phyloP scores from a whole-genome alignment of 2,888 invertebrate genomes.

The Acrocyrtus sp. region DNA sequence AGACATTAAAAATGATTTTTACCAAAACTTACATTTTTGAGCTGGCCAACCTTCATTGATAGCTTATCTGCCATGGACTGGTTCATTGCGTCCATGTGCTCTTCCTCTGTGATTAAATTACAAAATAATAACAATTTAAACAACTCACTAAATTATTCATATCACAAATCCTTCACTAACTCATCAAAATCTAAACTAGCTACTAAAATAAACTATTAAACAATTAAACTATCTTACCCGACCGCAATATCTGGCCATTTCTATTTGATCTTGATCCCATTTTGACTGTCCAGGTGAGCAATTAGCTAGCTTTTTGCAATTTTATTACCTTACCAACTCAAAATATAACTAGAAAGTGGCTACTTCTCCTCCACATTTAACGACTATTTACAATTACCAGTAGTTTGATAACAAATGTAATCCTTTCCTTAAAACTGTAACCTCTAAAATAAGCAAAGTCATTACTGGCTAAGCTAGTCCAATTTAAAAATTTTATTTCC shows the following conservation, averaged over 20 bases:
- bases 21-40: slow-evolving; percentile 63
- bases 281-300: background rate
- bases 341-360: background rate
- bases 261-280: slow-evolving; percentile 28
- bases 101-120: slow-evolving; percentile 55
- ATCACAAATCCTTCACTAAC: background rate
- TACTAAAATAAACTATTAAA: background rate
- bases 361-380: background rate
- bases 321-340: background rate
- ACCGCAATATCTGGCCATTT: slow-evolving; percentile 14
- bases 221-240: slow-evolving; percentile 26
- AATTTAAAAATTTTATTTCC: too few relatives aligned
- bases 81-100: slow-evolving; percentile 59
- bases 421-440: too few relatives aligned
- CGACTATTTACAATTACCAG: too few relatives aligned
- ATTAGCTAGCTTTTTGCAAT: too few relatives aligned
- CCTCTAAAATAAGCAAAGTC: too few relatives aligned
- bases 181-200: background rate
- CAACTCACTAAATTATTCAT: background rate
- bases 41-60: slow-evolving; percentile 61
- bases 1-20: too few relatives aligned
- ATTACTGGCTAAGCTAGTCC: too few relatives aligned
- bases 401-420: too few relatives aligned
- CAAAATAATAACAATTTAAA: slow-evolving; percentile 7
- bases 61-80: slow-evolving; percentile 60